These are phyloP conservation scores for Manacus vitellinus DNA, from an alignment of 2,113 vertebrate genomes.

Conservation along the genomic window DNA sequence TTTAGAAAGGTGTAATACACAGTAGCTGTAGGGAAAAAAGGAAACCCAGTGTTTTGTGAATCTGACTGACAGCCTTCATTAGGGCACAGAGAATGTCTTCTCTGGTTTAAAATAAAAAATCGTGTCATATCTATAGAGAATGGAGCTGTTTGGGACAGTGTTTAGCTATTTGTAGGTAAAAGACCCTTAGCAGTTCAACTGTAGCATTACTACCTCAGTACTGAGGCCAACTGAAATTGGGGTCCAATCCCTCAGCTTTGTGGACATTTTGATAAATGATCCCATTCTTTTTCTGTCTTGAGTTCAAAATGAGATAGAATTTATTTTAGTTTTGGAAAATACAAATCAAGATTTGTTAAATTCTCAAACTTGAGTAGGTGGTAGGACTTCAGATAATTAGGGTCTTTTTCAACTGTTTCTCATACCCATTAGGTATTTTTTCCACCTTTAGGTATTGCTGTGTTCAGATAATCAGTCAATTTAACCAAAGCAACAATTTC, in stretches of 20 bases:
- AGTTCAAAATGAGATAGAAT: neutral
- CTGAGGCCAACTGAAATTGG: neutral
- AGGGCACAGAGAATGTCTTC: neutral
- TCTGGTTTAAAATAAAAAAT: neutral
- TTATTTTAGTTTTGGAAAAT: neutral
- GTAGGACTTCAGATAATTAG: neutral
- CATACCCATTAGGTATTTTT: slow-evolving; percentile 17
- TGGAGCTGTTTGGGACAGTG: neutral
- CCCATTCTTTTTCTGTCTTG: neutral
- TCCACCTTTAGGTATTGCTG: slow-evolving; percentile 71
- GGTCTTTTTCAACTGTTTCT: neutral
- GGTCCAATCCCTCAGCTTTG: neutral
- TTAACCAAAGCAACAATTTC: slow-evolving; percentile 81
- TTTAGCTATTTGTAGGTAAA: neutral
- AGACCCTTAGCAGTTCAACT: neutral
- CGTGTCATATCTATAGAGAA: neutral
- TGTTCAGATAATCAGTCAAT: slow-evolving; percentile 76
- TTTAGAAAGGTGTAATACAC: neutral
- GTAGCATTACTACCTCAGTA: neutral
- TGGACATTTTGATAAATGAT: neutral
- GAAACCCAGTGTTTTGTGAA: neutral
- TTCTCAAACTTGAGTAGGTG: neutral
- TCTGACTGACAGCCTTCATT: neutral
- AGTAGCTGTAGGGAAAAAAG: neutral
- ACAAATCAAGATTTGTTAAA: neutral